phyloP scores from a whole-genome alignment of 2,797 vertebrate species.

The Oreonectes daqikongensis region DNA sequence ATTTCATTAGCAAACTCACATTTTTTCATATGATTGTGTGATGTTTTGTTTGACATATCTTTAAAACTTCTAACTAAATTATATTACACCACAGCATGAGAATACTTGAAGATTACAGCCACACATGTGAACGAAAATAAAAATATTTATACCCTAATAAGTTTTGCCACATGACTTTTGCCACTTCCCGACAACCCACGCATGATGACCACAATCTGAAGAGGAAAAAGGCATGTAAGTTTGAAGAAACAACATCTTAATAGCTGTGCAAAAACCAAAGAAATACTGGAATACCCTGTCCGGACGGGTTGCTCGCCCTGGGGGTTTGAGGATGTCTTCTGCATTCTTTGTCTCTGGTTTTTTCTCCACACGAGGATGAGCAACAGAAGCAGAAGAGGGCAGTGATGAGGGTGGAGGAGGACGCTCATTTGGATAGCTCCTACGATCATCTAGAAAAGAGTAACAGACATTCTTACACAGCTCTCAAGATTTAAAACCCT shows the following conservation, averaged over 20 bases:
- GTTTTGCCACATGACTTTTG: constrained; percentile 97
- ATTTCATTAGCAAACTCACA: neutral
- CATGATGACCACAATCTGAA: constrained; percentile 98
- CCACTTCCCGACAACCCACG: constrained; percentile 96
- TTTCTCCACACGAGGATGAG: constrained; percentile 86
- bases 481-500: neutral
- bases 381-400: constrained; percentile 75
- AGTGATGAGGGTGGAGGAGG: constrained; percentile 77
- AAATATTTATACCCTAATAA: constrained; percentile 85
- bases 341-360: constrained; percentile 98
- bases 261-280: neutral
- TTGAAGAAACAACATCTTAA: constrained; percentile 23
- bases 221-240: constrained; percentile 8
- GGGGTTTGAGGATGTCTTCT: constrained; percentile 94
- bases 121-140: neutral
- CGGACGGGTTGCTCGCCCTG: constrained; percentile 88
- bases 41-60: neutral
- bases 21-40: neutral
- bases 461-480: constrained; percentile 26
- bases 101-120: too few relatives aligned
- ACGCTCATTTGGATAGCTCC: constrained; percentile 88
- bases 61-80: neutral
- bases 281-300: constrained; percentile 81
- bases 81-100: neutral
- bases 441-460: constrained; percentile 81